Percentiles rank a stretch among this genome's conserved stretches.
phyloP scores from a whole-genome alignment of 2,113 vertebrate species.

The Oostethus manadensis region DNA sequence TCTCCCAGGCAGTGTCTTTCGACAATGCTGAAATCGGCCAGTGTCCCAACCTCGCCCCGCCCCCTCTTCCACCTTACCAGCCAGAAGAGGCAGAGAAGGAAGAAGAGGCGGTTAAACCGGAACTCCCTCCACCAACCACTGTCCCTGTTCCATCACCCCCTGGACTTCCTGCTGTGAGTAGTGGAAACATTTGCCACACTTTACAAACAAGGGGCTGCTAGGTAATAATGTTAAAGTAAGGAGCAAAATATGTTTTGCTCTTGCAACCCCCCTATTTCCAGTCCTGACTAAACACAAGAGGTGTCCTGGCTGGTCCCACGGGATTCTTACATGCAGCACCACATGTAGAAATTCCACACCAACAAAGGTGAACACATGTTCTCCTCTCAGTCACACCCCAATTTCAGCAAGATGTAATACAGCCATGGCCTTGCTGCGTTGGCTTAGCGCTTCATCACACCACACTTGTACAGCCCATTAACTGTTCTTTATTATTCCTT shows the following conservation, averaged over 20 bases:
- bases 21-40: constrained; percentile 92
- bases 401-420: constrained; percentile 40
- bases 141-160: constrained; percentile 25
- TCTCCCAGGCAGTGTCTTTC: constrained; percentile 84
- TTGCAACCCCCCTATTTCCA: background rate
- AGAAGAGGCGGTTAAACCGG: constrained; percentile 40
- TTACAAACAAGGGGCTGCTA: background rate
- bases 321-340: background rate
- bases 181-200: background rate
- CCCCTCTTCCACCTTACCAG: constrained; percentile 48
- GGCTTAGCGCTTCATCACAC: constrained; percentile 58
- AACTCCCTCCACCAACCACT: constrained; percentile 6
- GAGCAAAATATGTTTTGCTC: background rate
- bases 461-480: constrained; percentile 66
- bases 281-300: background rate
- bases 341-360: background rate
- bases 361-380: background rate
- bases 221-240: background rate
- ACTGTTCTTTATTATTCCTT: constrained; percentile 65
- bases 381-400: constrained; percentile 9
- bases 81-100: constrained; percentile 57
- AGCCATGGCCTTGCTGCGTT: constrained; percentile 53
- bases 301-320: background rate
- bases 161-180: constrained; percentile 70
- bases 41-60: constrained; percentile 73